phyloP scores from a whole-genome alignment of 2,888 invertebrate species.

The Acanthopleura granulata region DNA sequence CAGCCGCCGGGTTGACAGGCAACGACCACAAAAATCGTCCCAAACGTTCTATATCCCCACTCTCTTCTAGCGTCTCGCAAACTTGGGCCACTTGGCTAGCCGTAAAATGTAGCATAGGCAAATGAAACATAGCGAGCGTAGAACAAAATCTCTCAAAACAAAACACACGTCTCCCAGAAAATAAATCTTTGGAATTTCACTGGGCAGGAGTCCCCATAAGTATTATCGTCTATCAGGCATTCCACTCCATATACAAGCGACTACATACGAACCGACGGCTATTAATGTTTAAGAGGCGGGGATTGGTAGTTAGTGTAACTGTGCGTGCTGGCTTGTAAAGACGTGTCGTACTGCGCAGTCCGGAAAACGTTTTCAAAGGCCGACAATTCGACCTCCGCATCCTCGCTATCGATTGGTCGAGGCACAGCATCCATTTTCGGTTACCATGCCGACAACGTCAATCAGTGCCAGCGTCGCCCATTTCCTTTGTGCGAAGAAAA shows the following conservation, averaged over 20 bases:
- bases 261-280: background rate
- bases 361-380: background rate
- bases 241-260: too few relatives aligned
- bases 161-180: too few relatives aligned
- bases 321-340: background rate
- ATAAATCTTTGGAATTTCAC: too few relatives aligned
- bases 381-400: background rate
- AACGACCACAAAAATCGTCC: conserved; percentile 88
- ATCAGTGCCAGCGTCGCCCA: conserved; percentile 10
- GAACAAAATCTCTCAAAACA: conserved; percentile 82
- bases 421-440: background rate
- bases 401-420: background rate
- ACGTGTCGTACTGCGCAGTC: background rate
- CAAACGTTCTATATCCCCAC: conserved; percentile 73
- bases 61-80: conserved; percentile 62
- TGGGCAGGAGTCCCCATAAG: too few relatives aligned
- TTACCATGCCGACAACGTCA: conserved; percentile 18
- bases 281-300: background rate
- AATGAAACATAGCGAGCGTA: conserved; percentile 4
- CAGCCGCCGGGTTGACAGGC: conserved; percentile 86
- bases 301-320: background rate
- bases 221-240: too few relatives aligned
- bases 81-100: conserved; percentile 51
- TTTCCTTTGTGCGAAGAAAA: background rate
- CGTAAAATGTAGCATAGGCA: conserved; percentile 37